phyloP scores from a whole-genome alignment of 2,113 vertebrate species.

The Syrmaticus mikado region DNA sequence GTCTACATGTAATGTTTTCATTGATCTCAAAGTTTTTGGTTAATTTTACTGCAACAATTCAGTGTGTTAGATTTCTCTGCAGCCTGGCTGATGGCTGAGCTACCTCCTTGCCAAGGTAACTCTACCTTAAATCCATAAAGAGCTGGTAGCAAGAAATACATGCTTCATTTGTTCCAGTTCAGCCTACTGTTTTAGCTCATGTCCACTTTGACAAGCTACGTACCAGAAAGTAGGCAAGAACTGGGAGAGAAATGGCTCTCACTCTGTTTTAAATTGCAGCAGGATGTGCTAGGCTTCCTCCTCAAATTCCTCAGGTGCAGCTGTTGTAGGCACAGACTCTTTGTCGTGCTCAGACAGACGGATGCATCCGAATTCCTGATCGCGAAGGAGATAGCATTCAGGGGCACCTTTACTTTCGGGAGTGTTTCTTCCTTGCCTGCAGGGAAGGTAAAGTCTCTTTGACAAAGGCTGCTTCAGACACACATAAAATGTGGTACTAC shows the following conservation, averaged over 20 bases:
- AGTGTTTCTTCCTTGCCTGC: not conserved
- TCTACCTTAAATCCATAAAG: not conserved
- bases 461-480: not conserved
- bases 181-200: not conserved
- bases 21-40: not conserved
- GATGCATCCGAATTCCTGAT: not conserved
- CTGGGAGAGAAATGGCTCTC: not conserved
- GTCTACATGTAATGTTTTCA: not conserved
- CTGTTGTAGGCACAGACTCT: not conserved
- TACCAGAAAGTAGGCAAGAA: not conserved
- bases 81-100: not conserved
- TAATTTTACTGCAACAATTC: not conserved
- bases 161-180: not conserved
- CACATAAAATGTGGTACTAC: not conserved
- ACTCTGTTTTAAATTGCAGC: not conserved
- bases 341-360: not conserved
- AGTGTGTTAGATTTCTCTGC: not conserved
- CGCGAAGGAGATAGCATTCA: not conserved
- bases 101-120: not conserved
- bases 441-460: not conserved
- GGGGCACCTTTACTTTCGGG: not conserved
- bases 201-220: not conserved
- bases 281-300: not conserved
- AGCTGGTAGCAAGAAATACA: not conserved
- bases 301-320: not conserved